Evolutionary conservation across 2,888 invertebrate species (phyloP), one percentile per base, ranked within the genome.

Genomic region (Dinocampus coccinellae): DNA sequence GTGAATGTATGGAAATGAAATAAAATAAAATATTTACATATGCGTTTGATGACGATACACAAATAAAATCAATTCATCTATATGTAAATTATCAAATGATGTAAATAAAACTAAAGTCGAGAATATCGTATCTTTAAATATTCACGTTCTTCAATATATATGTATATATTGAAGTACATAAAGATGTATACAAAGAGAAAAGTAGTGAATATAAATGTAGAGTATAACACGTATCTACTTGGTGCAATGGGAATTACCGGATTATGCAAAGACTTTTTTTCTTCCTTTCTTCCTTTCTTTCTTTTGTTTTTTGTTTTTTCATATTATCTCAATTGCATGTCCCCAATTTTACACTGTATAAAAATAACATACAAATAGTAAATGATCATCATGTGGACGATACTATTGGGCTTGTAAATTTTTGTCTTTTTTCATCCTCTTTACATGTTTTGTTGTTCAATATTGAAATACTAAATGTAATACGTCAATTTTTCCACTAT

Each of bases 251-350:
- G 33, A 58, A 58, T 58, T 58, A 34, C 33, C 3, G 16, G 16
- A 58, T 58, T 58, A 58, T 33, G 58, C 58, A 34, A 33, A 58
- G n/a, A 7, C n/a, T n/a, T n/a, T n/a, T n/a, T n/a, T n/a, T n/a
- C n/a, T n/a, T n/a, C n/a, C n/a, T n/a, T n/a, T n/a, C n/a, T n/a
- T n/a, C n/a, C n/a, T n/a, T n/a, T n/a, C n/a, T n/a, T n/a, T n/a
- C n/a, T n/a, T n/a, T n/a, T n/a, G n/a, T n/a, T n/a, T n/a, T n/a
- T n/a, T n/a, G n/a, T n/a, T 33, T 58, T 9, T 16, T 58, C 33
- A 58, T 58, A 33, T 58, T n/a, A 58, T 16, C 1, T n/a, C 20
- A 47, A 47, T 39, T n/a, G 16, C 47, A 47, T 16, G n/a, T n/a
- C n/a, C n/a, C n/a, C n/a, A n/a, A n/a, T n/a, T n/a, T 16, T 16